phyloP scores from a whole-genome alignment of 2,888 invertebrate genomes.

The Acanthosepion lycidas region DNA sequence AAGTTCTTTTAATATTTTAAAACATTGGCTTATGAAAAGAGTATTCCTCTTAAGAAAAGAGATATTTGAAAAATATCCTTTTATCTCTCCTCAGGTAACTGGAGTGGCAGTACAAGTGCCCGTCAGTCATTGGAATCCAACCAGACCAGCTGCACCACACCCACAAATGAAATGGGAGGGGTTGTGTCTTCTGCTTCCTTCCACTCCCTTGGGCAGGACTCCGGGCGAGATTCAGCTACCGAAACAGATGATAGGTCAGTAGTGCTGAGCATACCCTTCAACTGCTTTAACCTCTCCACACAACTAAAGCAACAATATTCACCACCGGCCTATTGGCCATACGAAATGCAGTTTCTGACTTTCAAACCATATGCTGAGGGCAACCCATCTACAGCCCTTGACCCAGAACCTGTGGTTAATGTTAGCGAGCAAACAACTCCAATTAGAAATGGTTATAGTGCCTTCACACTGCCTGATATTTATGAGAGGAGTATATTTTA shows the following conservation, averaged over 20 bases:
- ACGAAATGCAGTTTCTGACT: conserved; percentile 35
- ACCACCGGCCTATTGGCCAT: not conserved
- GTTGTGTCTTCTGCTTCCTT: conserved; percentile 63
- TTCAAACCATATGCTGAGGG: conserved; percentile 6
- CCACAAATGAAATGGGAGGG: conserved; percentile 44
- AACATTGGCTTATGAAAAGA: no score
- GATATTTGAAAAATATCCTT: not conserved
- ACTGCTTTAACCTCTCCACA: conserved; percentile 15
- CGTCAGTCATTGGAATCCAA: conserved; percentile 77
- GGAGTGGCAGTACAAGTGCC: conserved; percentile 85
- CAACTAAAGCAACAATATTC: not conserved
- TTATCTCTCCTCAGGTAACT: conserved; percentile 84
- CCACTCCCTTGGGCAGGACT: conserved; percentile 74
- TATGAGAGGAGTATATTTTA: not conserved
- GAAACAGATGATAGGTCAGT: conserved; percentile 57
- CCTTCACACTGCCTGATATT: conserved; percentile 33
- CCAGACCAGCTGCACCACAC: conserved; percentile 76
- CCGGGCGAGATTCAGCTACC: conserved; percentile 68
- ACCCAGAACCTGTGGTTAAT: not conserved
- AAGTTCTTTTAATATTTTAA: not conserved
- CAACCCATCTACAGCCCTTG: not conserved
- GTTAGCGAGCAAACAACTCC: not conserved
- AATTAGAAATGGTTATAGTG: not conserved
- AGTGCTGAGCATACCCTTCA: not conserved
- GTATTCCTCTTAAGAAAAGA: no score